A percentile compares a stretch with the other conserved stretches of the same genome.
Conservation (phyloP, 2,888 invertebrate genomes). For the Aquatica leii region DNA sequence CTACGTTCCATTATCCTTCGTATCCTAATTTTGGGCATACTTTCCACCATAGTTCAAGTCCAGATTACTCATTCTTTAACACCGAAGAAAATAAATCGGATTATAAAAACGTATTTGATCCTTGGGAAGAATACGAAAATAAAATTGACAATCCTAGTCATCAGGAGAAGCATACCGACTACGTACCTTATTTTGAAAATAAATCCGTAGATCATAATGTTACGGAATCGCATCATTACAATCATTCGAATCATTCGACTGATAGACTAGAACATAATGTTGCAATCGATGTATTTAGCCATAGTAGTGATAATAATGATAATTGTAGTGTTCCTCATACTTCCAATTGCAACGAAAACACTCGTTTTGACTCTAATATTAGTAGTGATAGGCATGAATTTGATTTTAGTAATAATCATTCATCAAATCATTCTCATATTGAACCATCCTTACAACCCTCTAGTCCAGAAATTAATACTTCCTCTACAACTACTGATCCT, state of each 20-base stretch:
- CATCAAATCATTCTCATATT: slow-evolving; percentile 5
- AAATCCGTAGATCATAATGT: background rate
- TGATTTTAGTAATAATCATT: slow-evolving; percentile 8
- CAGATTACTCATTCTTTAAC: slow-evolving; percentile 1
- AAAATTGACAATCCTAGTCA: background rate
- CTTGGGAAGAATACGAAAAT: slow-evolving; percentile 75
- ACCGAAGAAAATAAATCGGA: slow-evolving; percentile 35
- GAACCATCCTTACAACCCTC: slow-evolving; percentile 14
- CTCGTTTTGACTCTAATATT: background rate
- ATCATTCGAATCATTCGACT: background rate
- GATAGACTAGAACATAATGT: background rate
- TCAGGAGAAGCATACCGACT: background rate
- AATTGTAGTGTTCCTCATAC: background rate
- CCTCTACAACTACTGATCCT: slow-evolving; percentile 16
- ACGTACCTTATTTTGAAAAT: background rate
- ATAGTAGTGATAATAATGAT: background rate
- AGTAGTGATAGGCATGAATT: background rate
- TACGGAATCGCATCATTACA: background rate
- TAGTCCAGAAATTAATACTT: slow-evolving; percentile 13
- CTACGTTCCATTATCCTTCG: slow-evolving; percentile 41
- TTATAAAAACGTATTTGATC: slow-evolving; percentile 67
- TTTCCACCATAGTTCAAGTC: slow-evolving; percentile 15
- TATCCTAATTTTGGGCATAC: slow-evolving; percentile 26
- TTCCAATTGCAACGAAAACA: background rate
- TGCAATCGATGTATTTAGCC: background rate